Percentiles rank a stretch among this genome's conserved stretches.
These are phyloP conservation scores for Torymus aiolomorphi DNA, from an alignment of 2,888 invertebrate species.

Conservation along the genomic window DNA sequence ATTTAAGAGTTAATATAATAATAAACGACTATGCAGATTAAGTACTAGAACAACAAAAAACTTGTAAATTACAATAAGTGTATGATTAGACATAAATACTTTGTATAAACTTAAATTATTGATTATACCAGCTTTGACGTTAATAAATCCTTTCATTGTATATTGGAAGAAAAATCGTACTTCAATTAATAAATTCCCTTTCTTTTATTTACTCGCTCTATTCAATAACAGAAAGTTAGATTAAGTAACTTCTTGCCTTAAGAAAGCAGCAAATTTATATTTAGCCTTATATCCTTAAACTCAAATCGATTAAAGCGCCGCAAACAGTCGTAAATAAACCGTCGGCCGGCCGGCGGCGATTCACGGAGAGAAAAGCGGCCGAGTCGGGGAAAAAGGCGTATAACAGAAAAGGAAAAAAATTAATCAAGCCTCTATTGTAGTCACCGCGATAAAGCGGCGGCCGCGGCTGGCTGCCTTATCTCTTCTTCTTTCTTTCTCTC, in stretches of 20 bases:
- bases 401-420: conserved; percentile 43
- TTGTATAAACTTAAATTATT: too few relatives aligned
- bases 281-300: neutral
- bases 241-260: neutral
- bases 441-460: conserved; percentile 42
- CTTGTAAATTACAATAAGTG: too few relatives aligned
- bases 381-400: neutral
- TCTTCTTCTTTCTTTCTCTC: neutral
- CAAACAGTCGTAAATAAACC: conserved; percentile 30
- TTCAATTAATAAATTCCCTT: neutral
- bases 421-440: conserved; percentile 49
- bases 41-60: too few relatives aligned
- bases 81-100: too few relatives aligned
- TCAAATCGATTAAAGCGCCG: conserved; percentile 18
- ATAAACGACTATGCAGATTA: too few relatives aligned
- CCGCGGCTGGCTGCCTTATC: conserved; percentile 21
- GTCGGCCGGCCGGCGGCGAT: neutral
- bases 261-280: neutral
- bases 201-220: too few relatives aligned
- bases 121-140: too few relatives aligned
- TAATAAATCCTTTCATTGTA: neutral
- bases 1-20: too few relatives aligned
- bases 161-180: neutral
- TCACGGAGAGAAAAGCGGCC: too few relatives aligned
- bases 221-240: neutral